Base-by-base conservation (phyloP, 2,888 invertebrate species). In the Chloroclystis v-ata region DNA sequence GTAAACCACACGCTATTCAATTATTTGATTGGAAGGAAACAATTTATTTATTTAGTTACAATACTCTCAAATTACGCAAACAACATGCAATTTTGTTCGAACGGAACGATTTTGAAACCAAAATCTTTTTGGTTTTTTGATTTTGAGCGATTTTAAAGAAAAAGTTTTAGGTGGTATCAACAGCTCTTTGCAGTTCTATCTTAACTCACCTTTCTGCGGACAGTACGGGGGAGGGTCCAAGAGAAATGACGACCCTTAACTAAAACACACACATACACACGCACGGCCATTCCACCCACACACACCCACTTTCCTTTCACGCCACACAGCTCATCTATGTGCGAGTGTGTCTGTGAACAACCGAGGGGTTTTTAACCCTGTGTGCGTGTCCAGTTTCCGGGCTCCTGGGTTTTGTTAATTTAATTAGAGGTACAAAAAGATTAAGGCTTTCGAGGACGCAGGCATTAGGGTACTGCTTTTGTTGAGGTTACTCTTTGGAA, bases 241-340 rank as follows among this genome's bases (percentile, higher is more conserved):
- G 86, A 87, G 87, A 87, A 86, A 87, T 87, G 87, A 87, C 87
- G 87, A 85, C 87, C 87, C 87, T 87, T 87, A 87, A 87, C 87
- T 87, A 87, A 85, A 81, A 83, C 86, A 85, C 86, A 86, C 84
- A 85, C 82, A 79, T 73, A 74, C 63, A 78, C 70, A 78, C 73
- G 71, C 67, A 75, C 75, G 75, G 71, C 74, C 65, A 72, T 70
- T 69, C 68, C 67, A 78, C 76, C 28, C 77, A 78, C 74, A 78
- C 78, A 60, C 26, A 38, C 51, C 33, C 60, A 55, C 41, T 42
- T 46, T 61, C 69, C 65, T 70, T 72, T 68, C 65, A 61, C 60
- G 64, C 60, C 59, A 65, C 63, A 52, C 54, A 26, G 37, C 46
- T 51, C 53, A 11, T 54, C 59, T 53, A 52, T 63, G 66, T 67